Percentiles rank a stretch among this genome's conserved stretches.
These are phyloP conservation scores for Drosophila cyrtoloma DNA, from an alignment of 2,888 invertebrate genomes.

Conservation along the genomic window DNA sequence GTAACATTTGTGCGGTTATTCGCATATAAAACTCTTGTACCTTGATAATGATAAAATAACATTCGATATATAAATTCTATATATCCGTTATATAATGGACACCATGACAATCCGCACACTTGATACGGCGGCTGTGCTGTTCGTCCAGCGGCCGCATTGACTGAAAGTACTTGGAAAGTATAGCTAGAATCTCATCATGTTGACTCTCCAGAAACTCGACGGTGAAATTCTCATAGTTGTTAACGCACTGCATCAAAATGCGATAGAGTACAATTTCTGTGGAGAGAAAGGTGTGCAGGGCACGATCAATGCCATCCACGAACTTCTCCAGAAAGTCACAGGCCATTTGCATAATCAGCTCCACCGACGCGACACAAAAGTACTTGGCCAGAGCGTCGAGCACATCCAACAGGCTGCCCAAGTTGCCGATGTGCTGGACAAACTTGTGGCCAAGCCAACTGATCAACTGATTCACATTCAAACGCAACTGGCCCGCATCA, in stretches of 20 bases:
- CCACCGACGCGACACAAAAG: constrained; percentile 57
- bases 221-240: constrained; percentile 64
- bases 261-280: constrained; percentile 78
- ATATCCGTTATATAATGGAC: constrained; percentile 35
- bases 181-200: constrained; percentile 40
- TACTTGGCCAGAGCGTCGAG: constrained; percentile 65
- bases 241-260: constrained; percentile 67
- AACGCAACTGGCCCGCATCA: constrained; percentile 22
- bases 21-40: background rate
- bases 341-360: constrained; percentile 68
- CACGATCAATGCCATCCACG: constrained; percentile 60
- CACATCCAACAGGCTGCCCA: constrained; percentile 68
- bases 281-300: constrained; percentile 68
- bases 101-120: constrained; percentile 48
- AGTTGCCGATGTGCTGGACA: constrained; percentile 71
- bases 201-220: constrained; percentile 57
- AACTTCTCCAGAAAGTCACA: constrained; percentile 67
- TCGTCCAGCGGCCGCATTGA: constrained; percentile 33
- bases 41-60: background rate
- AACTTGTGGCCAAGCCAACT: constrained; percentile 66
- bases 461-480: constrained; percentile 48
- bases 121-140: constrained; percentile 6
- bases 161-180: constrained; percentile 44
- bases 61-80: background rate
- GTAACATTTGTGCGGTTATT: background rate